Percentiles rank a stretch among this genome's conserved stretches.
These are phyloP conservation scores for Ptychochromis oligacanthus DNA, from an alignment of 2,113 vertebrate genomes.

Conservation along the genomic window DNA sequence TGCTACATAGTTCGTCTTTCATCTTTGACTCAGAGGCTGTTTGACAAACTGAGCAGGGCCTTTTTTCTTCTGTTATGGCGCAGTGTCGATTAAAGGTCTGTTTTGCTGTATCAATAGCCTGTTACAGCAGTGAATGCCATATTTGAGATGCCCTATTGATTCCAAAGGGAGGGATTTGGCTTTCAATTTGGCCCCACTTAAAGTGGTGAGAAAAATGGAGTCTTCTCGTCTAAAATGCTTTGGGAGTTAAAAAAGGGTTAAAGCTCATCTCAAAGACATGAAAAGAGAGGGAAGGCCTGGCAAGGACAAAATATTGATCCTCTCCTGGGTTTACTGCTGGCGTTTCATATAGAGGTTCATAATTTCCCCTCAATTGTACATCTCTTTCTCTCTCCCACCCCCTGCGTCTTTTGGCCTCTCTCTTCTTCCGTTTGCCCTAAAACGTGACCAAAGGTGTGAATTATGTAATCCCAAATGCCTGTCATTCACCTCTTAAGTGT, in stretches of 20 bases:
- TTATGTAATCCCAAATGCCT: slow-evolving; percentile 36
- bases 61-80: not conserved
- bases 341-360: slow-evolving; percentile 30
- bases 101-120: slow-evolving; percentile 43
- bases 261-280: slow-evolving; percentile 40
- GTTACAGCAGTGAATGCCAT: slow-evolving; percentile 23
- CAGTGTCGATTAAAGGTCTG: slow-evolving; percentile 36
- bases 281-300: slow-evolving; percentile 52
- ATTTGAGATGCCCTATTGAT: slow-evolving; percentile 55
- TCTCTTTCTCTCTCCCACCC: slow-evolving; percentile 21
- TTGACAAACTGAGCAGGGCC: slow-evolving; percentile 30
- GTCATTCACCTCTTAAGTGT: slow-evolving; percentile 47
- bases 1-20: slow-evolving; percentile 17
- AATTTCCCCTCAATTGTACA: slow-evolving; percentile 40
- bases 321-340: slow-evolving; percentile 32
- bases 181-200: slow-evolving; percentile 12
- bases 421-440: slow-evolving; percentile 12
- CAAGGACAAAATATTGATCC: slow-evolving; percentile 69
- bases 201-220: slow-evolving; percentile 4
- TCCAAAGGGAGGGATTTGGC: not conserved
- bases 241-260: slow-evolving; percentile 43
- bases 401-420: not conserved
- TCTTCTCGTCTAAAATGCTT: not conserved
- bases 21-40: slow-evolving; percentile 37
- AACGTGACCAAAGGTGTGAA: slow-evolving; percentile 37